Percentiles rank a stretch among this genome's conserved stretches.
Evolutionary conservation across 2,888 invertebrate species (phyloP).

Genomic region (Dynastes tityus): DNA sequence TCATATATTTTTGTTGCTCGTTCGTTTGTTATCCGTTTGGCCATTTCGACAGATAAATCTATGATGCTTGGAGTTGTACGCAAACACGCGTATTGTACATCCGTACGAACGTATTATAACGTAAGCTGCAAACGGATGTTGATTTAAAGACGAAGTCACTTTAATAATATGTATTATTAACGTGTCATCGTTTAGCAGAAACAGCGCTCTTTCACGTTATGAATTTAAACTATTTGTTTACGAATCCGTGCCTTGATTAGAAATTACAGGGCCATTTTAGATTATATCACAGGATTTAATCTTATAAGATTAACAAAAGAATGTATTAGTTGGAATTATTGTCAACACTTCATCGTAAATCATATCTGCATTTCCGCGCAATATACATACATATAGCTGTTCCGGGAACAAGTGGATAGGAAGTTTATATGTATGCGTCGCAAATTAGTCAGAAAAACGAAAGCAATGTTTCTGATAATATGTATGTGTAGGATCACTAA

Average conservation of each 20-base stretch:
- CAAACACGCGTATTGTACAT: neutral
- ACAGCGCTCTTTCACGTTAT: constrained; percentile 34
- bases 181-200: constrained; percentile 37
- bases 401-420: too few relatives aligned
- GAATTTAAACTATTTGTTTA: constrained; percentile 42
- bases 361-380: too few relatives aligned
- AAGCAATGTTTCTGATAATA: too few relatives aligned
- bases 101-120: neutral
- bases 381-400: too few relatives aligned
- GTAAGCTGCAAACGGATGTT: neutral
- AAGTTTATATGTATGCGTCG: too few relatives aligned
- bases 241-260: constrained; percentile 33
- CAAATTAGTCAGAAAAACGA: too few relatives aligned
- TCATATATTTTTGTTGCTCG: neutral
- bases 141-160: neutral
- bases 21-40: neutral
- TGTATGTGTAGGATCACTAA: too few relatives aligned
- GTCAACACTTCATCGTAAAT: too few relatives aligned
- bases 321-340: too few relatives aligned
- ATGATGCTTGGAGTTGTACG: neutral
- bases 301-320: neutral
- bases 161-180: constrained; percentile 22
- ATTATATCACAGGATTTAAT: neutral
- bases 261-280: constrained; percentile 19
- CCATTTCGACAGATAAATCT: neutral